phyloP scores from a whole-genome alignment of 2,797 vertebrate genomes.

The Naso thynnoides region DNA sequence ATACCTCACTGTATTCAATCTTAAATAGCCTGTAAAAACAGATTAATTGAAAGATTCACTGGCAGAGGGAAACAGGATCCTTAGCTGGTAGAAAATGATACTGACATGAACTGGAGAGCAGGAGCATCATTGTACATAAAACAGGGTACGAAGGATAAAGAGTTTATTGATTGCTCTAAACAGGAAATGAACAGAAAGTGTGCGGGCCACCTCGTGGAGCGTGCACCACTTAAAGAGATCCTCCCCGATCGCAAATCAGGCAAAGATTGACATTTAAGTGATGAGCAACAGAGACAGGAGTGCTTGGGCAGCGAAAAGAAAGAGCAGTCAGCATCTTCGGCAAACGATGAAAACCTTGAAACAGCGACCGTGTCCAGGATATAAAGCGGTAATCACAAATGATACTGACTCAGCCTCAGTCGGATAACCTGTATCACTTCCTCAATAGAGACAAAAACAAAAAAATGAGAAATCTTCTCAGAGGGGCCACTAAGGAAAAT shows the following conservation, averaged over 20 bases:
- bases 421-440: conserved; percentile 13
- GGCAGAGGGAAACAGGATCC: conserved; percentile 4
- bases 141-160: conserved; percentile 32
- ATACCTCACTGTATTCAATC: neutral
- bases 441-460: conserved; percentile 1
- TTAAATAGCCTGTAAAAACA: neutral
- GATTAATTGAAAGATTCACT: neutral
- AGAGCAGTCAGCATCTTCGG: conserved; percentile 73
- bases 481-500: conserved; percentile 4
- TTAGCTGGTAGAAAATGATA: conserved; percentile 13
- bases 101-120: neutral
- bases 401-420: conserved; percentile 67
- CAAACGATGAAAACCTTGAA: conserved; percentile 55
- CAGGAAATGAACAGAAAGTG: conserved; percentile 62
- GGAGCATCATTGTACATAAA: conserved; percentile 31
- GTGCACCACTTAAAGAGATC: conserved; percentile 51
- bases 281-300: conserved; percentile 66
- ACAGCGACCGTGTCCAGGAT: conserved; percentile 70
- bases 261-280: conserved; percentile 71
- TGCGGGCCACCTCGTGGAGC: conserved; percentile 11
- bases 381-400: conserved; percentile 47
- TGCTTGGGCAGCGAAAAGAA: conserved; percentile 72
- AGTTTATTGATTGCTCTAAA: conserved; percentile 50
- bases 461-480: neutral
- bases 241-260: conserved; percentile 66